Evolutionary conservation across 2,797 vertebrate species (phyloP).

Genomic region (Amblyraja radiata): DNA sequence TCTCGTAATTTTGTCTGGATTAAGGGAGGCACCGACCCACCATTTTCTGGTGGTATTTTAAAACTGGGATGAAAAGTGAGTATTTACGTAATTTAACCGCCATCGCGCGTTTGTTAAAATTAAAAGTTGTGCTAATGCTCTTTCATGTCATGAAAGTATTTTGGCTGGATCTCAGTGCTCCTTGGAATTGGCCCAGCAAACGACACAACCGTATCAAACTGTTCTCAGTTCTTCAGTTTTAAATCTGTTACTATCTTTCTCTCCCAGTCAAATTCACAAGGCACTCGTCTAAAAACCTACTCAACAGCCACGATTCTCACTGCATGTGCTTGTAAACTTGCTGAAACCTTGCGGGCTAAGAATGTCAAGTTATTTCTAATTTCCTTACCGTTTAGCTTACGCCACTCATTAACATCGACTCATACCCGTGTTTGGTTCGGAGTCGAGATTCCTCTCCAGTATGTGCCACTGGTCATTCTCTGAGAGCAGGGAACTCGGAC

Average conservation of each 20-base stretch:
- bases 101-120: too few relatives aligned
- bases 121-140: too few relatives aligned
- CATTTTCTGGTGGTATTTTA: too few relatives aligned
- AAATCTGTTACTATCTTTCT: background rate
- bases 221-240: background rate
- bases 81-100: too few relatives aligned
- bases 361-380: background rate
- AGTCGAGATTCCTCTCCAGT: background rate
- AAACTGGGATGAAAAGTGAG: too few relatives aligned
- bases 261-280: background rate
- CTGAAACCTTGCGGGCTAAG: background rate
- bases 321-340: background rate
- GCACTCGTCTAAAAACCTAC: too few relatives aligned
- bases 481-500: background rate
- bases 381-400: background rate
- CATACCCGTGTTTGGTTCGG: background rate
- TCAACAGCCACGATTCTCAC: background rate
- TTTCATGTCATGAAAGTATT: too few relatives aligned
- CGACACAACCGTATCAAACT: too few relatives aligned
- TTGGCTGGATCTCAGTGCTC: too few relatives aligned
- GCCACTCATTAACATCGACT: background rate
- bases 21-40: too few relatives aligned
- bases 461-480: background rate
- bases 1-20: too few relatives aligned
- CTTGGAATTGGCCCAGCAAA: too few relatives aligned